These are phyloP conservation scores for Zelostemma sp. DNA, from an alignment of 1,140 invertebrate species.

Conservation along the genomic window DNA sequence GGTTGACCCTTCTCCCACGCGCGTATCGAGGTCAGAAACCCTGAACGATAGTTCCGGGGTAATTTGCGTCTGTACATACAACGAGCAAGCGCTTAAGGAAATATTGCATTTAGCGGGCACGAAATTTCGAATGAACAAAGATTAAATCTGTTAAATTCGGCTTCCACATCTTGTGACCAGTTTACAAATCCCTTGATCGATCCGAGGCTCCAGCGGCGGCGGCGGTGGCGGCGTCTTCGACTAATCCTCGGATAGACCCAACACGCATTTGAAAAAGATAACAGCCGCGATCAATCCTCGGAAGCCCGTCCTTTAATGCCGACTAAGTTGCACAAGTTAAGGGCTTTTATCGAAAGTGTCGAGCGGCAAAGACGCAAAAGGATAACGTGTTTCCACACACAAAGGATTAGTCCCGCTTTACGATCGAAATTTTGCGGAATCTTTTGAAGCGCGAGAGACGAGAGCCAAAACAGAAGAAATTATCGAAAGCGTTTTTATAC, in stretches of 20 bases:
- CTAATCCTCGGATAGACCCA: background rate
- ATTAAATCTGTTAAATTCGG: background rate
- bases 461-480: background rate
- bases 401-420: background rate
- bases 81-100: no score
- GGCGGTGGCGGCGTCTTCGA: no score
- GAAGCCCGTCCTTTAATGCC: background rate
- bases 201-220: no score
- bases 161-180: no score
- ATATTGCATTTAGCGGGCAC: no score
- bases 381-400: background rate
- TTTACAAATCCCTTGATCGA: no score
- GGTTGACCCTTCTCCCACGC: constrained; percentile 43
- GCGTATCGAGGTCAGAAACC: constrained; percentile 40
- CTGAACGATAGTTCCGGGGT: constrained; percentile 17
- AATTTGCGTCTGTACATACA: no score
- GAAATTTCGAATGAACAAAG: constrained; percentile 24
- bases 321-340: background rate
- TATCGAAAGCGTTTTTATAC: constrained; percentile 50
- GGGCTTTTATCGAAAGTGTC: background rate
- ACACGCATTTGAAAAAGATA: background rate
- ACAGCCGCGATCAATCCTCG: background rate
- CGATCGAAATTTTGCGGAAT: constrained; percentile 27
- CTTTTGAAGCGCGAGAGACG: constrained; percentile 1
- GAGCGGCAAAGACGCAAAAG: background rate